Conservation (phyloP, 1,140 invertebrate genomes). For the Druon quercuslanigerum region DNA sequence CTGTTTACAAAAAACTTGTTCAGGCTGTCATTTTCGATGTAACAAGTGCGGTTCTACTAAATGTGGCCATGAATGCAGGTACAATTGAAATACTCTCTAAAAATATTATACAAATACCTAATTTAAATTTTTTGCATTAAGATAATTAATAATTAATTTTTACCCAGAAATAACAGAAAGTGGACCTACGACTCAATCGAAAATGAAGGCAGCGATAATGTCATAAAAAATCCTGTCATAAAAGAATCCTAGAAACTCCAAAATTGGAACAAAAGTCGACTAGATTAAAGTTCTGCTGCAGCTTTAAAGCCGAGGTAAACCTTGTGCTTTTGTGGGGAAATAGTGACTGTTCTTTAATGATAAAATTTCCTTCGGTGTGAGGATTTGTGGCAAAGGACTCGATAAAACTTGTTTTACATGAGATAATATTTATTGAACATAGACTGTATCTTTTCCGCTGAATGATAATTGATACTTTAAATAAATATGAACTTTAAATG, state of each 20-base stretch:
- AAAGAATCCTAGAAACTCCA: constrained; percentile 43
- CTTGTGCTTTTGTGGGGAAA: not conserved
- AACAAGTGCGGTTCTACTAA: constrained; percentile 81
- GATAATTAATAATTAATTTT: constrained; percentile 40
- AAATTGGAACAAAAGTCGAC: not conserved
- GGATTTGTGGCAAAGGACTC: constrained; percentile 5
- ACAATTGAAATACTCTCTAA: constrained; percentile 37
- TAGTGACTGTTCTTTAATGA: not conserved
- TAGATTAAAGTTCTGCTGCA: not conserved
- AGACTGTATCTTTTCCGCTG: no score
- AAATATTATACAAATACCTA: constrained; percentile 14
- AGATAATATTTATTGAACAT: not conserved
- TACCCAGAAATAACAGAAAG: constrained; percentile 64
- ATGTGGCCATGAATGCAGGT: constrained; percentile 81
- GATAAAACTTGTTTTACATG: not conserved
- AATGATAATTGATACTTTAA: no score
- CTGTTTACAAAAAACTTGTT: constrained; percentile 82
- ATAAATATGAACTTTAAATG: no score
- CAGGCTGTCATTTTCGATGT: constrained; percentile 89
- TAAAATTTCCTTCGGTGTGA: not conserved
- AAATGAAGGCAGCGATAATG: constrained; percentile 67
- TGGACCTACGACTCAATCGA: constrained; percentile 70
- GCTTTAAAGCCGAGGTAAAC: not conserved
- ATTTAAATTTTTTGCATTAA: not conserved
- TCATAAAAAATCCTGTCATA: constrained; percentile 55